Conservation (phyloP, 2,113 vertebrate species). For the Rhynchopsitta pachyrhyncha region DNA sequence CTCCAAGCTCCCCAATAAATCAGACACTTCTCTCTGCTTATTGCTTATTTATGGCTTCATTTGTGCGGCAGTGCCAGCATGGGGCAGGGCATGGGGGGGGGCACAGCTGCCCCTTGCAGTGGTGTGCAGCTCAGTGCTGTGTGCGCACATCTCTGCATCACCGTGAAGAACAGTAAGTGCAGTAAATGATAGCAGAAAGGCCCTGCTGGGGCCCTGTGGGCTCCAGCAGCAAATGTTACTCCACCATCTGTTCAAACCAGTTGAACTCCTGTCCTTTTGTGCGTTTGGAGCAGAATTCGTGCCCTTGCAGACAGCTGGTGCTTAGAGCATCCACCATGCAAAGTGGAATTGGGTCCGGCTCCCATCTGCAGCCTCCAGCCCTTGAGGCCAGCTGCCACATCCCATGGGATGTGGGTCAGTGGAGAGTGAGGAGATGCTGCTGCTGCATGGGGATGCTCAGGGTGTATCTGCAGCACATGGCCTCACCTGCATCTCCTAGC, state of each 20-base stretch:
- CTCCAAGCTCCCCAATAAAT: conserved; percentile 39
- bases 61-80: neutral
- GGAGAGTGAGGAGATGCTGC: accelerated
- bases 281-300: accelerated
- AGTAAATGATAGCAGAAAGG: neutral
- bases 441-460: neutral
- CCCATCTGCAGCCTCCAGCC: neutral
- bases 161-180: neutral
- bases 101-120: neutral
- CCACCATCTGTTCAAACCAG: neutral
- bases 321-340: accelerated
- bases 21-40: conserved; percentile 28
- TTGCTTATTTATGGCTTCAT: conserved; percentile 42
- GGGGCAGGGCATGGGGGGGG: neutral
- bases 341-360: accelerated
- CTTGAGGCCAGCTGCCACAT: accelerated
- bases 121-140: neutral
- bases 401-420: accelerated
- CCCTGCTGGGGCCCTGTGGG: neutral
- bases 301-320: accelerated
- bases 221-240: neutral
- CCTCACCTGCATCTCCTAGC: neutral
- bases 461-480: accelerated
- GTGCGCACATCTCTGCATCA: neutral
- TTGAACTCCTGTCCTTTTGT: accelerated